A percentile compares a stretch with the other conserved stretches of the same genome.
Conservation (phyloP, 2,888 invertebrate species). For the Autographa pulchrina region DNA sequence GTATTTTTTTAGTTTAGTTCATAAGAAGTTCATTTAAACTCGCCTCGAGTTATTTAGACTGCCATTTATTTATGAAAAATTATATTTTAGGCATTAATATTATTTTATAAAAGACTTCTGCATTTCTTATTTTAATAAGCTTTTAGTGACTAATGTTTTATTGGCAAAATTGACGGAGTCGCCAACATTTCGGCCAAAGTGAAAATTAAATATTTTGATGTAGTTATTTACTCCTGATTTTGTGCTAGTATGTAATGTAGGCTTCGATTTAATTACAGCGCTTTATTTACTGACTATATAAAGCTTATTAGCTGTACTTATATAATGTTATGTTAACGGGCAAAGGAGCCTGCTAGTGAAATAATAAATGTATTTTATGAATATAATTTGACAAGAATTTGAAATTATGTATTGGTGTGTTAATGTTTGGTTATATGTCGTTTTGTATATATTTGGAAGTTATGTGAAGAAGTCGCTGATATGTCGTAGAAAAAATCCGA, state of each 20-base stretch:
- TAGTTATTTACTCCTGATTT: slow-evolving; percentile 24
- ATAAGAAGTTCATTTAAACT: slow-evolving; percentile 41
- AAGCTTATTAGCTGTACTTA: slow-evolving; percentile 55
- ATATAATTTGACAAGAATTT: slow-evolving; percentile 22
- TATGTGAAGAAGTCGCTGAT: background rate
- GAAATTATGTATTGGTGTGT: slow-evolving; percentile 22
- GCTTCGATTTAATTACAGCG: slow-evolving; percentile 62
- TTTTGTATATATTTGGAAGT: slow-evolving; percentile 3
- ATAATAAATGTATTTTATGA: slow-evolving; percentile 24
- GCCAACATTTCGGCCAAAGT: slow-evolving; percentile 59
- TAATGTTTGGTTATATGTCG: slow-evolving; percentile 5
- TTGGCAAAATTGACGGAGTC: slow-evolving; percentile 40
- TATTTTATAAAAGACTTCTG: slow-evolving; percentile 49
- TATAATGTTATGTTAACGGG: slow-evolving; percentile 26
- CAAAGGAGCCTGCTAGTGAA: slow-evolving; percentile 17
- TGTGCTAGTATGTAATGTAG: slow-evolving; percentile 40
- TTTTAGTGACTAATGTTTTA: slow-evolving; percentile 34
- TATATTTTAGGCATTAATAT: slow-evolving; percentile 53
- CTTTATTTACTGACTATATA: slow-evolving; percentile 66
- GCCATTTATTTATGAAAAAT: slow-evolving; percentile 63
- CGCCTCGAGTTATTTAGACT: slow-evolving; percentile 55
- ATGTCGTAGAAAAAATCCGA: background rate
- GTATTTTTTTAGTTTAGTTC: slow-evolving; percentile 48
- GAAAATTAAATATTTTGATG: slow-evolving; percentile 32
- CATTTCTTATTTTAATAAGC: slow-evolving; percentile 44